A percentile compares a stretch with the other conserved stretches of the same genome.
Evolutionary conservation across 2,113 vertebrate genomes (phyloP).

Genomic region (Boulengeromyrus knoepffleri): DNA sequence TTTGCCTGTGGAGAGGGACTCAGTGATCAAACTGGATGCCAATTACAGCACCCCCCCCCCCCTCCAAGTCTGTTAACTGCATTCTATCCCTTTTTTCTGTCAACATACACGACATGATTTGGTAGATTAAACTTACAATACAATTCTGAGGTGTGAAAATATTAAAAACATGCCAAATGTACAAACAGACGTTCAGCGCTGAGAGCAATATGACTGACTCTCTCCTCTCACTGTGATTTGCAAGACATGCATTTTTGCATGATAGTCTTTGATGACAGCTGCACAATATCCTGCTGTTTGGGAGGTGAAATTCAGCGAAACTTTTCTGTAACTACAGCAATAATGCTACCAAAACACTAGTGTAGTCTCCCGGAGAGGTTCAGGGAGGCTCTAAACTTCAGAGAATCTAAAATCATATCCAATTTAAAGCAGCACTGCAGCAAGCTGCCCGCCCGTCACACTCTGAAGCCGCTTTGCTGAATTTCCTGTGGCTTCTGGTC

Average conservation of each 20-base stretch:
- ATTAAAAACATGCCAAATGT: neutral
- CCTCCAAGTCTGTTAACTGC: neutral
- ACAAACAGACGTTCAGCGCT: neutral
- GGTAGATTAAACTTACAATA: neutral
- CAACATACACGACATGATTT: neutral
- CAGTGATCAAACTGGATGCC: neutral
- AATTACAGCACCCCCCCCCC: neutral
- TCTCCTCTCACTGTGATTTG: neutral
- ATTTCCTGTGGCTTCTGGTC: neutral
- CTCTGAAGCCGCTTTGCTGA: neutral
- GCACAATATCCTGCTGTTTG: neutral
- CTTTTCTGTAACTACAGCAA: neutral
- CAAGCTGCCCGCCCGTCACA: neutral
- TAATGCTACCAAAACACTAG: neutral
- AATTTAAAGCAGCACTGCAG: neutral
- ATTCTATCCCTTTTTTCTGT: neutral
- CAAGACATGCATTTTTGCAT: neutral
- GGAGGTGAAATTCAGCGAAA: neutral
- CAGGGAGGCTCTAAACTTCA: neutral
- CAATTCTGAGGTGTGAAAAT: neutral
- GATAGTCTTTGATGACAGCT: neutral
- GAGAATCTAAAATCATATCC: neutral
- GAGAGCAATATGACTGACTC: neutral
- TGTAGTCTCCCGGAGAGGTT: neutral
- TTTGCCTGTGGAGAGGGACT: slow-evolving; percentile 56